These are phyloP conservation scores for Argyresthia goedartella DNA, from an alignment of 2,888 invertebrate species.

Conservation along the genomic window DNA sequence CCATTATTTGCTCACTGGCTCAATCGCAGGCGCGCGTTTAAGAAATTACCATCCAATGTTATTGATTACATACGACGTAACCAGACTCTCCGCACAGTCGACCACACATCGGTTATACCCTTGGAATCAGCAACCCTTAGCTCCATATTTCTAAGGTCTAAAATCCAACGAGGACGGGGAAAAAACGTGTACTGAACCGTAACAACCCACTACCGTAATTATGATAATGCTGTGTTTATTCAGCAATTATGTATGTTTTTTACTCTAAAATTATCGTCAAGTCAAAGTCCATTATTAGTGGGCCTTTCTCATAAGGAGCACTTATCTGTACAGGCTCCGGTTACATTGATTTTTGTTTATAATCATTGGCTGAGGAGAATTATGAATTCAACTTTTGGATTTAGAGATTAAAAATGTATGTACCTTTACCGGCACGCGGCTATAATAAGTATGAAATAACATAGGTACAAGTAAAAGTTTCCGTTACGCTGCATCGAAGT, in stretches of 20 bases:
- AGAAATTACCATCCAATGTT: constrained; percentile 25
- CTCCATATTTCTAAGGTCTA: too few species aligned
- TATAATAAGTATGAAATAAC: too few species aligned
- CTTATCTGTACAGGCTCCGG: constrained; percentile 2
- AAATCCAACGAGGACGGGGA: too few species aligned
- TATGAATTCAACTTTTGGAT: too few species aligned
- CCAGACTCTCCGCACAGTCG: background rate
- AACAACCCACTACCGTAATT: constrained; percentile 25
- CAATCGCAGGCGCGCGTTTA: constrained; percentile 27
- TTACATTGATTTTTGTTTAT: background rate
- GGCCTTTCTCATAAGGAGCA: background rate
- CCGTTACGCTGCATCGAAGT: too few species aligned
- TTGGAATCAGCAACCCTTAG: too few species aligned
- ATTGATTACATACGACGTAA: constrained; percentile 10
- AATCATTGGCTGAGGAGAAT: too few species aligned
- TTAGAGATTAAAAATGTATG: too few species aligned
- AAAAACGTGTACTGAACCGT: too few species aligned
- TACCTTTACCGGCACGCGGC: too few species aligned
- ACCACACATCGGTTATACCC: too few species aligned
- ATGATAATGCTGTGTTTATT: constrained; percentile 44
- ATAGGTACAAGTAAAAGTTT: too few species aligned
- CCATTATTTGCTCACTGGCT: constrained; percentile 37
- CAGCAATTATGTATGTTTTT: constrained; percentile 34
- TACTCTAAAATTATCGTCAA: constrained; percentile 10
- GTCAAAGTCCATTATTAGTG: background rate